Base-by-base conservation (phyloP, 2,113 vertebrate genomes). In the Pagrus major region DNA sequence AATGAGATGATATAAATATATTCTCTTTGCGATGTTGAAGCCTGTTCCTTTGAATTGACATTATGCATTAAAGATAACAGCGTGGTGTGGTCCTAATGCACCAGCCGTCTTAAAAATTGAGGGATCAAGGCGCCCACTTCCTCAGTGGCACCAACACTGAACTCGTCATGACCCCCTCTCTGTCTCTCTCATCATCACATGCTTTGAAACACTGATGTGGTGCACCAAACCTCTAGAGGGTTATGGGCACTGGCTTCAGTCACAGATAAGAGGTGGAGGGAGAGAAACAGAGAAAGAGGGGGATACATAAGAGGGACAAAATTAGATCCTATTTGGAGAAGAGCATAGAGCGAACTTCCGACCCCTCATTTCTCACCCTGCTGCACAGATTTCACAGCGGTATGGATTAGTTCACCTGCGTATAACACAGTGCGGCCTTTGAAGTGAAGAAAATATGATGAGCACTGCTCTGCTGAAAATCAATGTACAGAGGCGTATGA, bases 131-230 rank as follows among this genome's bases (percentile, higher is more conserved):
- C 15, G 16, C 18, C 21, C 33, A 20, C 59, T 74, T 81, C 23
- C 20, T 72, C 39, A 14, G 67, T 16, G 27, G 15, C 31, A 39
- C 41, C 54, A 77, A 46, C 29, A 15, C 35, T 86, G 78, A 85
- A 76, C 87, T 86, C 37, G 39, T 37, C 10, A 9, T 49, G 56
- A 86, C 68, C 76, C 73, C 73, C 23, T 80, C 39, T 87, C 67
- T 51, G 8, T 37, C 14, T 31, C 44, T 85, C 61, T 83, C 59
- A 77, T 84, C 61, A 55, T n/a, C n/a, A n/a, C n/a, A 39, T 74
- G 66, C 74, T 84, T 72, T 83, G 80, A 85, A 77, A 56, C 65
- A 55, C 37, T 68, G 64, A 63, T 52, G 54, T 46, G 47, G 0
- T 47, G 44, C 64, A 68, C 35, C 23, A 49, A 68, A 73, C 42